Conservation (phyloP, 2,113 vertebrate species). For the Tenrec ecaudatus region DNA sequence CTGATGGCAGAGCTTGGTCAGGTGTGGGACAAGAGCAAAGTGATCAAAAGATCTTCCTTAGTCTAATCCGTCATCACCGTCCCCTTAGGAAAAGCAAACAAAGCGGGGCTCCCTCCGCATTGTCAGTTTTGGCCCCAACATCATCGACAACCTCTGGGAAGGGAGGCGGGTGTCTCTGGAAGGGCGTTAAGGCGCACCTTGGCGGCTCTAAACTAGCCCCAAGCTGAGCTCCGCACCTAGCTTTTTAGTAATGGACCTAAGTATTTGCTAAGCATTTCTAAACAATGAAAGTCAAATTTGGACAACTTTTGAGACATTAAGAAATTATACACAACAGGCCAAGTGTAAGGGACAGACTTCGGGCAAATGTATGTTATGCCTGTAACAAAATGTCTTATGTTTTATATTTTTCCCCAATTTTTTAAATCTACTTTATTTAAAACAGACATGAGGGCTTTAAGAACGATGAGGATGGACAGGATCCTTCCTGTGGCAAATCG, state of each 20-base stretch:
- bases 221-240: neutral
- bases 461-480: neutral
- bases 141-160: neutral
- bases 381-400: neutral
- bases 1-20: no score
- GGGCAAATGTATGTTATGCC: neutral
- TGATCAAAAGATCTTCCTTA: slow-evolving; percentile 26
- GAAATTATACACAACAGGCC: neutral
- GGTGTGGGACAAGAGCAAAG: neutral
- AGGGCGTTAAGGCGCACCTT: neutral
- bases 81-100: neutral
- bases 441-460: neutral
- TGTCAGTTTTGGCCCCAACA: neutral
- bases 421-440: neutral
- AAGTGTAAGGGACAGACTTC: neutral
- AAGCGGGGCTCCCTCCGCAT: neutral
- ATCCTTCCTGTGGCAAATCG: slow-evolving; percentile 20
- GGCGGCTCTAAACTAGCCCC: neutral
- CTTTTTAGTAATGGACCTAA: neutral
- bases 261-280: slow-evolving; percentile 42
- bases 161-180: neutral
- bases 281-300: neutral
- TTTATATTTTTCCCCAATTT: slow-evolving; percentile 28
- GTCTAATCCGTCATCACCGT: neutral
- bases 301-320: neutral